Conservation (phyloP, 2,888 invertebrate species). For the Microplitis deprimator region DNA sequence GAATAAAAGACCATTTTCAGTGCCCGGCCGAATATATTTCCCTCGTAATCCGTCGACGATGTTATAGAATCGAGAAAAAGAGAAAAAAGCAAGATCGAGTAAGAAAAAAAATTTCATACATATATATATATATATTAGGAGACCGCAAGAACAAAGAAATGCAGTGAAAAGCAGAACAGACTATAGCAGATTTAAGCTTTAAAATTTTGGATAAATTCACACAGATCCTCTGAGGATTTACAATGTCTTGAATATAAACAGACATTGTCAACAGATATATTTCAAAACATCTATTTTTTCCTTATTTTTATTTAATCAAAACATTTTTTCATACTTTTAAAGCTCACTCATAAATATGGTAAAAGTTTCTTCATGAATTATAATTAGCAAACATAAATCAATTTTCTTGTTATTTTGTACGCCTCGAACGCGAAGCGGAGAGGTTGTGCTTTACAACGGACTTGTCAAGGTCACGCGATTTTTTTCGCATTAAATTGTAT, state of each 20-base stretch:
- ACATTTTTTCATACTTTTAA: constrained; percentile 22
- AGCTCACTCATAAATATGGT: too few relatives aligned
- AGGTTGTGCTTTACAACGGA: too few relatives aligned
- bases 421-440: too few relatives aligned
- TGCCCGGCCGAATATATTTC: constrained; percentile 33
- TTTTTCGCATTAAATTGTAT: too few relatives aligned
- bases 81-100: constrained; percentile 7
- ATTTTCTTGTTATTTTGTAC: too few relatives aligned
- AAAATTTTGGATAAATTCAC: neutral
- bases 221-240: constrained; percentile 1
- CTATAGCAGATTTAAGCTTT: constrained; percentile 7
- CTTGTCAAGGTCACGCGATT: too few relatives aligned
- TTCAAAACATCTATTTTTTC: neutral
- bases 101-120: neutral
- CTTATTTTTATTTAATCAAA: neutral
- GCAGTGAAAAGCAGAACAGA: constrained; percentile 10
- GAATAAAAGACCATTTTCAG: constrained; percentile 24
- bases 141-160: constrained; percentile 1
- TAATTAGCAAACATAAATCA: too few relatives aligned
- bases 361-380: too few relatives aligned
- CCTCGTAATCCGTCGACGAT: constrained; percentile 38
- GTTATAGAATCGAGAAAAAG: constrained; percentile 21
- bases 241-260: neutral
- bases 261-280: neutral
- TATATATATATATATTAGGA: neutral